phyloP scores from a whole-genome alignment of 2,888 invertebrate species.

The Smittia sp. region DNA sequence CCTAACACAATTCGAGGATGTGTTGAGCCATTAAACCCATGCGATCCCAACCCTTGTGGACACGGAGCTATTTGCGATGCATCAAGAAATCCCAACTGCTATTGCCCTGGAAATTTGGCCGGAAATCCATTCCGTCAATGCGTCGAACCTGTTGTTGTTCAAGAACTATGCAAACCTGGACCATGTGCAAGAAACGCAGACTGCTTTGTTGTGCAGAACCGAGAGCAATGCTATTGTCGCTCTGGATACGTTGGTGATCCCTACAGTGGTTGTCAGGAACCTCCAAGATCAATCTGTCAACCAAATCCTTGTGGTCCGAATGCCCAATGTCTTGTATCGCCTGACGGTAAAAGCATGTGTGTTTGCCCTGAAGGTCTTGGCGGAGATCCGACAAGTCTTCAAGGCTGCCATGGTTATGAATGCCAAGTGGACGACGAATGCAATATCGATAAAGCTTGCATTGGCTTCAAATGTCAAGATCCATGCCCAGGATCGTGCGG shows the following conservation, averaged over 20 bases:
- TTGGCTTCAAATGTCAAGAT: slow-evolving; percentile 75
- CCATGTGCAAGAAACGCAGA: slow-evolving; percentile 80
- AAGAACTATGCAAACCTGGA: slow-evolving; percentile 72
- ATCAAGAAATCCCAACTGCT: slow-evolving; percentile 74
- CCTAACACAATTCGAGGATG: slow-evolving; percentile 86
- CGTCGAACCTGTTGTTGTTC: slow-evolving; percentile 58
- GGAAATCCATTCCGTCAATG: slow-evolving; percentile 83
- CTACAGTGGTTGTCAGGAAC: slow-evolving; percentile 69
- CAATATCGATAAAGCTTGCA: slow-evolving; percentile 67
- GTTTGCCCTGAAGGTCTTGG: slow-evolving; percentile 71
- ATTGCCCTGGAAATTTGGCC: slow-evolving; percentile 76
- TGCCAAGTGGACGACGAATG: slow-evolving; percentile 80
- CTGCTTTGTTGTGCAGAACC: slow-evolving; percentile 77
- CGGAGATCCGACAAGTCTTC: slow-evolving; percentile 70
- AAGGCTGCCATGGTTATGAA: slow-evolving; percentile 75
- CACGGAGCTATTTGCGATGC: slow-evolving; percentile 76
- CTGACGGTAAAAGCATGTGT: slow-evolving; percentile 69
- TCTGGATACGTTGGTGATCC: slow-evolving; percentile 75
- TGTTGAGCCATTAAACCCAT: slow-evolving; percentile 72
- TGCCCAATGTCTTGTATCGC: slow-evolving; percentile 67
- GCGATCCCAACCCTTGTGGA: slow-evolving; percentile 80
- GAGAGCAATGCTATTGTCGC: slow-evolving; percentile 79
- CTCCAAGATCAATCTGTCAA: slow-evolving; percentile 67
- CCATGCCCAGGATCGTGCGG: slow-evolving; percentile 83
- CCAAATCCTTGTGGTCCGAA: slow-evolving; percentile 80